These are phyloP conservation scores for Paracanthobrama guichenoti DNA, from an alignment of 2,113 vertebrate species.

Conservation along the genomic window DNA sequence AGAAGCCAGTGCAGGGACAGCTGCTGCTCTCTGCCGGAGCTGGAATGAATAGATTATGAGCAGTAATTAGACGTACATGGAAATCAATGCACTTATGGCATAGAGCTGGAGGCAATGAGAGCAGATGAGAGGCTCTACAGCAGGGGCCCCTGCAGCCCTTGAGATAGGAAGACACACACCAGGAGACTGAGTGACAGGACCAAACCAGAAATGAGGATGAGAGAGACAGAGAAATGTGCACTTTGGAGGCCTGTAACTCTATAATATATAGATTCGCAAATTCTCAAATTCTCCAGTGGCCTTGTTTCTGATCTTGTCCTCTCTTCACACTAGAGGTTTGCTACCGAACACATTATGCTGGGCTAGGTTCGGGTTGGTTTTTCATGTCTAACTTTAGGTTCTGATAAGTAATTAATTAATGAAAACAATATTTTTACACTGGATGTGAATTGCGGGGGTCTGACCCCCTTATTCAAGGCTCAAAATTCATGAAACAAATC, in stretches of 20 bases:
- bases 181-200: slow-evolving; percentile 31
- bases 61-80: slow-evolving; percentile 99
- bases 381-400: not conserved
- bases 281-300: slow-evolving; percentile 34
- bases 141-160: slow-evolving; percentile 13
- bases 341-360: not conserved
- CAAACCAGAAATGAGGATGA: not conserved
- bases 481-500: not conserved
- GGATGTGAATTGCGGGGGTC: not conserved
- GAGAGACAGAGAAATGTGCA: slow-evolving; percentile 10
- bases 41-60: slow-evolving; percentile 99
- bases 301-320: slow-evolving; percentile 24
- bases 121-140: slow-evolving; percentile 37
- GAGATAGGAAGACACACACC: slow-evolving; percentile 52
- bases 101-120: slow-evolving; percentile 40
- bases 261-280: slow-evolving; percentile 32
- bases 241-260: not conserved
- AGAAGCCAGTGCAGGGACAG: slow-evolving; percentile 92
- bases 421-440: not conserved
- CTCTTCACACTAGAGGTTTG: not conserved
- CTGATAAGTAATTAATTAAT: not conserved
- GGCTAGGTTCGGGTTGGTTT: no score
- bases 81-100: slow-evolving; percentile 93
- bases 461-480: not conserved
- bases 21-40: slow-evolving; percentile 96